Conservation (phyloP, 2,888 invertebrate genomes). For the Asteroscopus sphinx region DNA sequence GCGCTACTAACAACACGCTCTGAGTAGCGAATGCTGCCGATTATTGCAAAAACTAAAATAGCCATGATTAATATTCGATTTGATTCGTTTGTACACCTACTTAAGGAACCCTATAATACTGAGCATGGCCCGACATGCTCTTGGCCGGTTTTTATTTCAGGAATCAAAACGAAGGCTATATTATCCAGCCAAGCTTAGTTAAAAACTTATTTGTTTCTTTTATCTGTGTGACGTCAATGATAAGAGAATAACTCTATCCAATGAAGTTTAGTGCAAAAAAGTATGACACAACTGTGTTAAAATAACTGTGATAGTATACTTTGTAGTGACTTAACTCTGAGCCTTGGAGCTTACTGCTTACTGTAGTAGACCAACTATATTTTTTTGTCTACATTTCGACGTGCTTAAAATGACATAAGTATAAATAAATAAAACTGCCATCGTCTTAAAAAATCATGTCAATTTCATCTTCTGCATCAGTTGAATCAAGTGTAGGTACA, state of each 20-base stretch:
- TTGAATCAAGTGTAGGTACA: too few relatives aligned
- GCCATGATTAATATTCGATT: too few relatives aligned
- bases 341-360: conserved; percentile 33
- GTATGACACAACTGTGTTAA: conserved; percentile 22
- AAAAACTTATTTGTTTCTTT: conserved; percentile 47
- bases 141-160: conserved; percentile 31
- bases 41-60: too few relatives aligned
- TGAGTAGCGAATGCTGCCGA: too few relatives aligned
- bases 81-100: too few relatives aligned
- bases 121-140: too few relatives aligned
- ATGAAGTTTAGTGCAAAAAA: conserved; percentile 27
- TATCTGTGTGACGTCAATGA: conserved; percentile 54
- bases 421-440: too few relatives aligned
- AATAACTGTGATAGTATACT: conserved; percentile 7
- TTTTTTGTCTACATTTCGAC: conserved; percentile 13
- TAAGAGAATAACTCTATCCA: conserved; percentile 37
- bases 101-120: too few relatives aligned
- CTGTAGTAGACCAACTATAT: conserved; percentile 12
- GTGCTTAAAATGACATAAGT: too few relatives aligned
- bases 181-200: conserved; percentile 39
- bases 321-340: conserved; percentile 29
- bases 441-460: too few relatives aligned
- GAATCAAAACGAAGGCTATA: conserved; percentile 28
- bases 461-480: too few relatives aligned
- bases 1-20: too few relatives aligned